Base-by-base conservation (phyloP, 2,113 vertebrate genomes). In the Cervus canadensis region DNA sequence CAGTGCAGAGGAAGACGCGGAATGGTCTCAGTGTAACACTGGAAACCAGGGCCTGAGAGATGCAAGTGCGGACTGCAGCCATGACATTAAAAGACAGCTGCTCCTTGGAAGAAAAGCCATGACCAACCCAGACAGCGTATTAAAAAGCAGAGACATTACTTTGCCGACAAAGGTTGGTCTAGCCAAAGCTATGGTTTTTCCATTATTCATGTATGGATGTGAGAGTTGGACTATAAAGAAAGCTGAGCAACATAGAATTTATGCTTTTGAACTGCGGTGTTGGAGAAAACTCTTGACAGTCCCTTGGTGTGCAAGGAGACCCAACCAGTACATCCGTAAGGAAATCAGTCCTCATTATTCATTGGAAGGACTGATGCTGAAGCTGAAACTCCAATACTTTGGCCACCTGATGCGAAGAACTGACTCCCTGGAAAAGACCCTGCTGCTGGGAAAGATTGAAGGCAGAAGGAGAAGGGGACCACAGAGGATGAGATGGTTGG, bases 371-470 rank as follows among this genome's bases (percentile, higher is more conserved):
- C 4, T 71, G n/a, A 71, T 36, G 64, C 64, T 71, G 19, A 36
- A 36, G n/a, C 64, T 36, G n/a, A 71, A 71, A 23, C n/a, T 71
- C 19, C 9, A 71, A 71, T 71, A 71, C 64, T 71, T 71, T 36
- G n/a, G n/a, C 64, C n/a, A 71, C 64, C 1, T 71, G 17, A 71
- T 21, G 17, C 0, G 0, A 71, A 71, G 64, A 36, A 36, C n/a
- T 36, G 64, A 71, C 19, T 71, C n/a, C n/a, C 6, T 71, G n/a
- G 64, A 36, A 71, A 71, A 36, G 9, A 71, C 10, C 64, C 64
- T 71, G 64, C 36, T 36, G 9, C n/a, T 36, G 19, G n/a, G 19
- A 5, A 71, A 71, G 64, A 71, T 1, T 71, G 64, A 71, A 71
- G 9, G 64, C 19, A 36, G n/a, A 36, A 36, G 64, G 33, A 21